These are phyloP conservation scores for Aphelinus certus DNA, from an alignment of 1,140 invertebrate species.

Conservation along the genomic window DNA sequence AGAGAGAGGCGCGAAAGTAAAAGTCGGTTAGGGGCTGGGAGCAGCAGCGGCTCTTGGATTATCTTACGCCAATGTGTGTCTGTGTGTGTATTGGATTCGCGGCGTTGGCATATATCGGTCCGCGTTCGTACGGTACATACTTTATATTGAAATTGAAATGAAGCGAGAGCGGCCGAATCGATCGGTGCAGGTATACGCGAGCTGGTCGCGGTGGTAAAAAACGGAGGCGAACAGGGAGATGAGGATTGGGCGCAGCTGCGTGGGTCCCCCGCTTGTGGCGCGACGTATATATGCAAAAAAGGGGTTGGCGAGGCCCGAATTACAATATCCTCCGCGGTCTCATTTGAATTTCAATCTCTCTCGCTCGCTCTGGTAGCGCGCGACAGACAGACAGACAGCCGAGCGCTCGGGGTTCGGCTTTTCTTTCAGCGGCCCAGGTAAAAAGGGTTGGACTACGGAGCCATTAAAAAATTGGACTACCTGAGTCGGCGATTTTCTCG, in stretches of 20 bases:
- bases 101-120: no score
- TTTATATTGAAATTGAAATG: slow-evolving; percentile 39
- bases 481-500: slow-evolving; percentile 48
- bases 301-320: slow-evolving; percentile 61
- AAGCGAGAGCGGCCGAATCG: slow-evolving; percentile 20
- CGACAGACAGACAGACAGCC: background rate
- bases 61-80: no score
- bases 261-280: slow-evolving; percentile 45
- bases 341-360: slow-evolving; percentile 66
- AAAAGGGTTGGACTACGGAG: slow-evolving; percentile 45
- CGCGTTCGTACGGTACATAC: no score
- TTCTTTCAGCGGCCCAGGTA: slow-evolving; percentile 43
- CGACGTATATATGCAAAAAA: slow-evolving; percentile 59
- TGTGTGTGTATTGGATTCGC: no score
- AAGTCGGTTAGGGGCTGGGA: background rate
- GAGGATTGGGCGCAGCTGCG: slow-evolving; percentile 52
- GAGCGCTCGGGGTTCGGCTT: background rate
- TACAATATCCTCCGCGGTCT: slow-evolving; percentile 67
- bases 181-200: slow-evolving; percentile 10
- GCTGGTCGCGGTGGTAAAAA: no score
- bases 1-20: background rate
- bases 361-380: slow-evolving; percentile 23
- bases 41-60: no score
- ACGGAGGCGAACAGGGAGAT: no score
- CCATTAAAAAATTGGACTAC: slow-evolving; percentile 60